Base-by-base conservation (phyloP, 35 echinoderm and acorn worm species). In the Chiridota heheva region DNA sequence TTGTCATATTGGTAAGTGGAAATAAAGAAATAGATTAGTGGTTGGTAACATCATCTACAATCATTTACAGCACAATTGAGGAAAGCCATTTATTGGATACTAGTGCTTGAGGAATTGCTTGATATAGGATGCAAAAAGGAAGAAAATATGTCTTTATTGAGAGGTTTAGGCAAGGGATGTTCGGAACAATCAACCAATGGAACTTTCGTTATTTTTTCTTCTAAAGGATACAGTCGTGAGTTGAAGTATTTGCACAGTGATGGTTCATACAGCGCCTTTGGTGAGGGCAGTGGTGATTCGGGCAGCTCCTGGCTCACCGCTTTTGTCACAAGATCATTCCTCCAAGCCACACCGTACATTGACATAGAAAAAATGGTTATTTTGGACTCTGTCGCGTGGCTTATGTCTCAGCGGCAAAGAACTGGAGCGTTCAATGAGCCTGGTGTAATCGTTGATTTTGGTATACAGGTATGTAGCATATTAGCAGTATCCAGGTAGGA, bases 241-340 rank as follows among this genome's bases (percentile, higher is more conserved):
- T 69, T 98, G 53, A 88, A 25, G 7, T 98, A 92, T 34, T 65
- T 89, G 73, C 95, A 92, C 44, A 6, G 16, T 4, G 84, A 88
- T 80, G 85, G 85, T 13, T 91, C 89, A 8, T 91, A 91, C 76
- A 98, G 95, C 76, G 95, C 95, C 13, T 98, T 86, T 60, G 95
- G 95, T 34, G 41, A 81, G n/a, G n/a, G 28, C 12, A 81, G 44
- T 8, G 85, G 86, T 67, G 69, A 63, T 2, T 86, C 87, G 1
- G 95, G 95, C 4, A 98, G 95, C 63, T 72, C 80, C 7, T 98
- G 89, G 89, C 85, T 98, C 57, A 92, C 89, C n/a, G 89, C 95
- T 3, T 98, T 98, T 74, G 95, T 98, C 13, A 70, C 88, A 1
- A 87, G 81, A 17, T 91, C 84, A 13, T 98, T 98, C 74, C 49